A percentile compares a stretch with the other conserved stretches of the same genome.
Conservation (phyloP, 23 tunicate species). For the Ciona savignyi region DNA sequence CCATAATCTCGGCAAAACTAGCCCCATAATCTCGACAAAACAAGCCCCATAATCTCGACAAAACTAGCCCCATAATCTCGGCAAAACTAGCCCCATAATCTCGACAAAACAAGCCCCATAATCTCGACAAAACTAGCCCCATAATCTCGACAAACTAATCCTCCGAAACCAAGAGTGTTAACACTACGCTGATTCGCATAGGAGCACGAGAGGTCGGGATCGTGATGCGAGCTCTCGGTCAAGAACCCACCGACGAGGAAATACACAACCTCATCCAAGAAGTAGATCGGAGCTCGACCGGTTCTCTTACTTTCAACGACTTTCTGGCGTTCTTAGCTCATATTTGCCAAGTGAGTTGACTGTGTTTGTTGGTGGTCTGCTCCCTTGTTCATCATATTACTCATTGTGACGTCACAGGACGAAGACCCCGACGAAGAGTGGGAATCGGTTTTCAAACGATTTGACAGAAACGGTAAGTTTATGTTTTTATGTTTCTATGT, state of each 20-base stretch:
- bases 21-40: too few species aligned
- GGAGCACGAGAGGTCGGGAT: slow-evolving; percentile 82
- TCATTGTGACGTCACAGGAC: slow-evolving; percentile 27
- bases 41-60: too few species aligned
- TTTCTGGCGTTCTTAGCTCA: slow-evolving; percentile 84
- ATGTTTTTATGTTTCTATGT: too few species aligned
- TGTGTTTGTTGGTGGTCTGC: neutral
- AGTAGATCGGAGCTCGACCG: slow-evolving; percentile 77
- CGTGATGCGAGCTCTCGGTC: slow-evolving; percentile 89
- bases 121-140: too few species aligned
- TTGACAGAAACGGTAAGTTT: slow-evolving; percentile 74
- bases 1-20: too few species aligned
- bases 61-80: too few species aligned
- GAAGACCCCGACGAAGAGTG: slow-evolving; percentile 96
- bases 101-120: too few species aligned
- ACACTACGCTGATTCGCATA: too few species aligned
- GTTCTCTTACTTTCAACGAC: slow-evolving; percentile 74
- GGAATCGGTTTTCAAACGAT: slow-evolving; percentile 64
- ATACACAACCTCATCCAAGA: slow-evolving; percentile 57
- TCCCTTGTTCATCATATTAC: neutral
- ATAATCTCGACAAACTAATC: too few species aligned
- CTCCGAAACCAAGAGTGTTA: too few species aligned
- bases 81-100: too few species aligned
- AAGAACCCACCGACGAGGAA: slow-evolving; percentile 94
- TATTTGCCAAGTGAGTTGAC: slow-evolving; percentile 58